Base-by-base conservation (phyloP, 2,888 invertebrate species). In the Erebia aethiops region DNA sequence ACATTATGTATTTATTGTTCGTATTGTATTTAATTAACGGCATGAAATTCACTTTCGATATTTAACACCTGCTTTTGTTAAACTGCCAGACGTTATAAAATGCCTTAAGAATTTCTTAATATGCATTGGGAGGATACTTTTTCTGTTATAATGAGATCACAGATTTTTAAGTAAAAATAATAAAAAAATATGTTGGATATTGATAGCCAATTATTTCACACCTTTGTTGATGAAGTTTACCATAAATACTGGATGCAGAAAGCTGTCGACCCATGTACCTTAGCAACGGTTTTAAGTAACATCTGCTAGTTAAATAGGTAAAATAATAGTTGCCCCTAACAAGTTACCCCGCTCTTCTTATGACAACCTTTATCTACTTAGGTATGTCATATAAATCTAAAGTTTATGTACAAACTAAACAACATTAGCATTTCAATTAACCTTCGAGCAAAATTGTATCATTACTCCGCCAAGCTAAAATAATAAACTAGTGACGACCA, bases 41-140 rank as follows among this genome's bases (percentile, higher is more conserved):
- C 61, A 71, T 16, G 13, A 61, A 68, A 61, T 69, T 72, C 70
- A 67, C 71, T 75, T 75, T 75, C 71, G 57, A 71, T 67, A 61
- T 62, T 56, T 70, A 65, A 64, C 62, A 16, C 57, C 61, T 26
- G 14, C 35, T 63, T 63, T 52, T 68, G 18, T 60, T 18, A 51
- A 62, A 63, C 57, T 62, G 43, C 35, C 46, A 46, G 57, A 35
- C n/a, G 57, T 46, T 51, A 35, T 52, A 63, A 63, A 63, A n/a
- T 51, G 14, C 51, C 14, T n/a, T 21, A 14, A 64, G 52, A 41
- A 52, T 64, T 64, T 64, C 35, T 14, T 64, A 64, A 54, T 43
- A 61, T 26, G 51, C 63, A 11, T 51, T 54, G 26, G 13, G 8
- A 49, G 1, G 49, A 3, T 26, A 8, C 51, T 51, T 63, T 63